Evolutionary conservation across 2,888 invertebrate genomes (phyloP).

Genomic region (Lasioglossum pauxillum): DNA sequence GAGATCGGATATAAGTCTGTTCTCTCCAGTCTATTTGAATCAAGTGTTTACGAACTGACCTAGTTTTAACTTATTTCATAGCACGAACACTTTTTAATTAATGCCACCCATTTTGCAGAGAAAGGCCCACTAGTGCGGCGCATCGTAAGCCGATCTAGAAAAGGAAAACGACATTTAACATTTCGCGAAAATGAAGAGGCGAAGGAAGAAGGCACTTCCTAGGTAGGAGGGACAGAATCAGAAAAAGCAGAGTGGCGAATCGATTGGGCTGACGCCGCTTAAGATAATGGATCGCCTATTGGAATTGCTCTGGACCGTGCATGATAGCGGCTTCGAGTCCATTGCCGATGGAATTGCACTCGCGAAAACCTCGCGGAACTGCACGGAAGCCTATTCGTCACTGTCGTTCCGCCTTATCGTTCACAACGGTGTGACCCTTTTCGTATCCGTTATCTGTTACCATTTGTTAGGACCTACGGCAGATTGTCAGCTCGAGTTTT

Average conservation of each 20-base stretch:
- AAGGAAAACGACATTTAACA: neutral
- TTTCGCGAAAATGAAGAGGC: constrained; percentile 11
- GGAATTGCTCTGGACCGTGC: constrained; percentile 69
- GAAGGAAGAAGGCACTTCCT: constrained; percentile 4
- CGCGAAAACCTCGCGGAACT: constrained; percentile 55
- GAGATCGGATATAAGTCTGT: too few relatives aligned
- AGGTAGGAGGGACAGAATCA: constrained; percentile 29
- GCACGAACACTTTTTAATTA: too few relatives aligned
- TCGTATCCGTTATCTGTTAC: constrained; percentile 66
- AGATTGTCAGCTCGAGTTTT: constrained; percentile 65
- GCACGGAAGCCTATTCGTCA: constrained; percentile 69
- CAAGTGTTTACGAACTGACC: too few relatives aligned
- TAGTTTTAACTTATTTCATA: too few relatives aligned
- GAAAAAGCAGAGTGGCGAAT: constrained; percentile 59
- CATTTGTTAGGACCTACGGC: constrained; percentile 61
- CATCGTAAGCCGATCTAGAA: constrained; percentile 16
- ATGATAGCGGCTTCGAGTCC: constrained; percentile 68
- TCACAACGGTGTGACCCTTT: constrained; percentile 67
- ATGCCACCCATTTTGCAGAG: too few relatives aligned
- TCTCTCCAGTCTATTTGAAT: too few relatives aligned
- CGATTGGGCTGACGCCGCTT: constrained; percentile 68
- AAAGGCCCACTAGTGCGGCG: neutral
- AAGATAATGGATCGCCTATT: constrained; percentile 74
- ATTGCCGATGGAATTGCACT: constrained; percentile 66
- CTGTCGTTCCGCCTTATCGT: constrained; percentile 71